phyloP scores from a whole-genome alignment of 2,888 invertebrate genomes.

The Synergus itoensis region DNA sequence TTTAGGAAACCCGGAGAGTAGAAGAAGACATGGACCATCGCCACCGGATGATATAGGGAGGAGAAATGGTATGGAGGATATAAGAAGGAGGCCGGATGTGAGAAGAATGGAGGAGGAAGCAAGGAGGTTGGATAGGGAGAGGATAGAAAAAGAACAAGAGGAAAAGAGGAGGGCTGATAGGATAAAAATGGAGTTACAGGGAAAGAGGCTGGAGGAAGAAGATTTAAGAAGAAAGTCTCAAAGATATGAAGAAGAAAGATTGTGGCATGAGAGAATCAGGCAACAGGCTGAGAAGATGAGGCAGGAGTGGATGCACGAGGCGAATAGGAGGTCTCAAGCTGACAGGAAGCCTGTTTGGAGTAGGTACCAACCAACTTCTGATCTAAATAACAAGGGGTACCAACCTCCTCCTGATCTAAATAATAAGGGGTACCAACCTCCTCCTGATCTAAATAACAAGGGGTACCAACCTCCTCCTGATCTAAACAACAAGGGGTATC shows the following conservation, averaged over 20 bases:
- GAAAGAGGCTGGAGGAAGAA: slow-evolving; percentile 12
- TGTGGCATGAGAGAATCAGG: slow-evolving; percentile 50
- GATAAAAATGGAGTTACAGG: slow-evolving; percentile 50
- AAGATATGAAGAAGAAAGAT: slow-evolving; percentile 50
- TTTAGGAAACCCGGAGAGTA: slow-evolving; percentile 42
- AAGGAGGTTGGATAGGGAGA: neutral
- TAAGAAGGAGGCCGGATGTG: slow-evolving; percentile 41
- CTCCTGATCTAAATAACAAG: neutral
- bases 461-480: slow-evolving; percentile 17
- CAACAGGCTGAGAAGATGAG: slow-evolving; percentile 27
- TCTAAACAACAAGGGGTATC: slow-evolving; percentile 12
- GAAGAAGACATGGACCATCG: slow-evolving; percentile 62
- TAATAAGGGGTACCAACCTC: neutral
- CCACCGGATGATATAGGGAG: slow-evolving; percentile 58
- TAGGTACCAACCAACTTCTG: neutral
- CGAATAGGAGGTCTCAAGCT: slow-evolving; percentile 23
- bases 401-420: slow-evolving; percentile 23
- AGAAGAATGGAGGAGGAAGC: slow-evolving; percentile 11
- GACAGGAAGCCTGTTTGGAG: slow-evolving; percentile 10
- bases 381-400: slow-evolving; percentile 23
- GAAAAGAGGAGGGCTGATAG: slow-evolving; percentile 55
- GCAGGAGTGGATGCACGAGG: slow-evolving; percentile 33
- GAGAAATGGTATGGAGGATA: slow-evolving; percentile 1
- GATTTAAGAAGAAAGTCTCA: slow-evolving; percentile 41
- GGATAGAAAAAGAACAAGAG: slow-evolving; percentile 49